Conservation (phyloP, 2,113 vertebrate genomes). For the Motacilla tschutschensis region DNA sequence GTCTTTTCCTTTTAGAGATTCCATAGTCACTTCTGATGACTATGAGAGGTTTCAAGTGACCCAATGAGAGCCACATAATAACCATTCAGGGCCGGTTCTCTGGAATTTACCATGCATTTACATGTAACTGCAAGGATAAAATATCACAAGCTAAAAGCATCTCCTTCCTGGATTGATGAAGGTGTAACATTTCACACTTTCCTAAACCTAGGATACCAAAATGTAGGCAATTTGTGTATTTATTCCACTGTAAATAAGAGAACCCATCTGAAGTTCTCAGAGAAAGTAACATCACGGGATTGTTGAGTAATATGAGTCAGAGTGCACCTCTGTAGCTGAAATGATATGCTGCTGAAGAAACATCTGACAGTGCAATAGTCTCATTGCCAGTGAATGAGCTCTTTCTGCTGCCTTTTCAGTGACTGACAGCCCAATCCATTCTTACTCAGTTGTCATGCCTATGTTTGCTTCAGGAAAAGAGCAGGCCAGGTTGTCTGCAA, state of each 20-base stretch:
- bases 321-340: background rate
- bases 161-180: background rate
- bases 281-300: background rate
- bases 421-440: background rate
- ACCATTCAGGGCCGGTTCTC: background rate
- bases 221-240: background rate
- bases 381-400: background rate
- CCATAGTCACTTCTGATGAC: background rate
- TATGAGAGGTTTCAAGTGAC: background rate
- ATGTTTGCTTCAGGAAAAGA: background rate
- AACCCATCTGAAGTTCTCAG: background rate
- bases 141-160: background rate
- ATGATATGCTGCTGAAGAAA: background rate
- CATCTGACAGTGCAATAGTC: background rate
- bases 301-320: background rate
- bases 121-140: background rate
- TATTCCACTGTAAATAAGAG: background rate
- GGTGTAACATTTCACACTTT: background rate
- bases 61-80: background rate
- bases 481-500: background rate
- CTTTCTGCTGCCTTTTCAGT: background rate
- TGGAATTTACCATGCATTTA: background rate
- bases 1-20: background rate
- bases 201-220: background rate
- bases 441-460: background rate